Base-by-base conservation (phyloP, 2,113 vertebrate species). In the Triplophysa siluroides region DNA sequence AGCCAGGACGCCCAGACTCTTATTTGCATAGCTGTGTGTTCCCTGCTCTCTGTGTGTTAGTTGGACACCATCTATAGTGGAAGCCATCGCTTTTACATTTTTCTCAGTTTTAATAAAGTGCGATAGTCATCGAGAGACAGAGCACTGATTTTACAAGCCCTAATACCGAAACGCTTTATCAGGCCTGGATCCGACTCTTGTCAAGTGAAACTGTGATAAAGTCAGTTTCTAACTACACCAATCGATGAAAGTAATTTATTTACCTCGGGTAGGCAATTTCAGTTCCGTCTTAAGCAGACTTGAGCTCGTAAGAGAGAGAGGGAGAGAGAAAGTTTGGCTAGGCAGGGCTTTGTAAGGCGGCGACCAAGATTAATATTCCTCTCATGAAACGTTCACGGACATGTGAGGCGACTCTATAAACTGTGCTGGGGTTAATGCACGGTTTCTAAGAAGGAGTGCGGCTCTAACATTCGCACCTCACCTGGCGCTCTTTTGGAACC, bases 221-320 rank as follows among this genome's bases (percentile, higher is more conserved):
- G 92, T 92, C 92, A 90, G 87, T 92, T 88, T 87, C 87, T 91
- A 91, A 92, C 91, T 88, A 86, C 87, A 78, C 85, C 88, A 90
- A 92, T 94, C 92, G 89, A 94, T 94, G 87, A 86, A 93, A 92
- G 93, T 93, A 88, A 92, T 93, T 93, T 92, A 93, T 94, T 92
- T 92, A 93, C 90, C 89, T 89, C 88, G 82, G 41, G 82, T 61
- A 85, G 85, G 88, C 90, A 90, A 90, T 89, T 88, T 90, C 86
- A 89, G 87, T 88, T 90, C 90, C 88, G 86, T 88, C 90, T 90
- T 87, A 85, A 85, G n/a, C 29, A 76, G 45, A 85, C 24, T 58
- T 41, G 18, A 79, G 77, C 12, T 3, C 2, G 64, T n/a, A 65
- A 66, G 72, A 73, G 73, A 79, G 76, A 24, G 60, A 67, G 16